Percentiles rank a stretch among this genome's conserved stretches.
Conservation (phyloP, 2,113 vertebrate species). For the Neogobius melanostomus region DNA sequence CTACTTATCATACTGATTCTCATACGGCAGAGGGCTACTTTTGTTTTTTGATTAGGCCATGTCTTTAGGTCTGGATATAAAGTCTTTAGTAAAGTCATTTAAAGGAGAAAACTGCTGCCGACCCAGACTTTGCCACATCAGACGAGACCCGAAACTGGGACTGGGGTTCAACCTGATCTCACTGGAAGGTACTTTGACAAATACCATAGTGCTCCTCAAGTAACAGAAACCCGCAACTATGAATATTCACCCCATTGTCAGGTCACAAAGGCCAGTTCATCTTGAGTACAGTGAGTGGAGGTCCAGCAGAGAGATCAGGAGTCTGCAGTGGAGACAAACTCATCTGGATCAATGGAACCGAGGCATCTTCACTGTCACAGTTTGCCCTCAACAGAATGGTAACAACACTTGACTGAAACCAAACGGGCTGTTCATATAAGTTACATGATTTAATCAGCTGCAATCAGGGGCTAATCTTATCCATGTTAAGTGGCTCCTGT, state of each 20-base stretch:
- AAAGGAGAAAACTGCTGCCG: constrained; percentile 60
- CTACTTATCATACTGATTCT: no score
- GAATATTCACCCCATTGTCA: constrained; percentile 48
- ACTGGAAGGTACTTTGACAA: constrained; percentile 53
- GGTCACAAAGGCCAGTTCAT: constrained; percentile 79
- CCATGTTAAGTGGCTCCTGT: no score
- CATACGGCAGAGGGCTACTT: no score
- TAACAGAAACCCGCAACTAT: neutral
- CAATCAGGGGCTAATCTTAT: no score
- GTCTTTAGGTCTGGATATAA: constrained; percentile 55
- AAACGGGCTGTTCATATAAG: no score
- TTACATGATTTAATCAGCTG: no score
- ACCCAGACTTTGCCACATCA: constrained; percentile 83
- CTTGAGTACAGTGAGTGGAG: constrained; percentile 73
- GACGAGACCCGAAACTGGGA: constrained; percentile 63
- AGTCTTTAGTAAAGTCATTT: constrained; percentile 40
- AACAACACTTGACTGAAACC: neutral
- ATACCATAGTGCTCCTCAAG: no score
- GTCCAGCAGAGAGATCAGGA: constrained; percentile 85
- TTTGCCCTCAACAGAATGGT: constrained; percentile 80
- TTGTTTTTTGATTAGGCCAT: constrained; percentile 42
- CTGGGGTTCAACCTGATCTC: constrained; percentile 80
- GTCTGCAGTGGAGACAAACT: constrained; percentile 82
- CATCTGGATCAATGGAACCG: constrained; percentile 86
- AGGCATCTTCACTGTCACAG: constrained; percentile 71